These are phyloP conservation scores for Cosmopolites sordidus DNA, from an alignment of 2,888 invertebrate genomes.

Conservation along the genomic window DNA sequence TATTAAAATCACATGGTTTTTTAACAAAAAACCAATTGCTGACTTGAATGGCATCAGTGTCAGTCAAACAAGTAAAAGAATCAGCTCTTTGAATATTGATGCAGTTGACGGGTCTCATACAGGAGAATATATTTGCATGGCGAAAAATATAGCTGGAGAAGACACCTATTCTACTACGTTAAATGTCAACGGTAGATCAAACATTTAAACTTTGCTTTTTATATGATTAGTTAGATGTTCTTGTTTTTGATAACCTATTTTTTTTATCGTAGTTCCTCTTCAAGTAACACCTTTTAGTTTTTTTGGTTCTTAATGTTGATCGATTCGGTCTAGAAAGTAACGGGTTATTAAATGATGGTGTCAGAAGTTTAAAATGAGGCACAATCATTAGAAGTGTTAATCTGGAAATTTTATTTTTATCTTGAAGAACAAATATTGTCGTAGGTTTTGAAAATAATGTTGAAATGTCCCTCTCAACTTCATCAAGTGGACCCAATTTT, in stretches of 20 bases:
- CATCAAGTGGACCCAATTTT: no score
- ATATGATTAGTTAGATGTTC: neutral
- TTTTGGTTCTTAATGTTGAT: no score
- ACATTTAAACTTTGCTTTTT: neutral
- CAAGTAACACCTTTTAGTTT: neutral
- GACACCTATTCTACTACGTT: constrained; percentile 59
- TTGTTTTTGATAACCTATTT: no score
- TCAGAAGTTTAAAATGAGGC: no score
- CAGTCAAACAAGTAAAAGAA: constrained; percentile 57
- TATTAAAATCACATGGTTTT: constrained; percentile 65
- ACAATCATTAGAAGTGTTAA: no score
- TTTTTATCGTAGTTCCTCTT: neutral
- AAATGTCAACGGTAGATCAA: constrained; percentile 60
- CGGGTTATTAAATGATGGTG: no score
- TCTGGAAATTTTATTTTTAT: no score
- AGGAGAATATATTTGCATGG: constrained; percentile 60
- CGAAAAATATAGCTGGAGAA: constrained; percentile 60
- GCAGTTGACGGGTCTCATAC: constrained; percentile 57
- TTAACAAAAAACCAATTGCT: constrained; percentile 50
- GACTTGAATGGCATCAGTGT: constrained; percentile 55
- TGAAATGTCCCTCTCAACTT: no score
- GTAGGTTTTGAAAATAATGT: no score
- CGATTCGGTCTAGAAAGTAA: no score
- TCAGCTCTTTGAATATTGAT: constrained; percentile 58
- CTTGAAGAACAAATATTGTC: no score